phyloP scores from a whole-genome alignment of 2,113 vertebrate genomes.

The Columba livia region DNA sequence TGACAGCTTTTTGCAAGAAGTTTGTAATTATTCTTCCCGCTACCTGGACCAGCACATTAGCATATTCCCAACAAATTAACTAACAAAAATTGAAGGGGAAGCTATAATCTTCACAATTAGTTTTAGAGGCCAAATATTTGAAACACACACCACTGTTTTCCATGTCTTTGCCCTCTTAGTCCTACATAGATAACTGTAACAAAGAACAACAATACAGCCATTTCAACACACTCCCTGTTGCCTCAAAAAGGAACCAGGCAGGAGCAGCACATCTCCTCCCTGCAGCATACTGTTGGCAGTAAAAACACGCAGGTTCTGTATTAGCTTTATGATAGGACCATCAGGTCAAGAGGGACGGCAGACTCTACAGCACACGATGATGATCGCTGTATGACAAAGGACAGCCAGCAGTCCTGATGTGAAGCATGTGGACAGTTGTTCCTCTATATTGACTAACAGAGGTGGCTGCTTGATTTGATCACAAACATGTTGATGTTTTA shows the following conservation, averaged over 20 bases:
- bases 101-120: not conserved
- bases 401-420: not conserved
- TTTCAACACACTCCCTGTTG: not conserved
- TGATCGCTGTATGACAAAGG: not conserved
- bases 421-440: not conserved
- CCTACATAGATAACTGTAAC: not conserved
- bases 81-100: not conserved
- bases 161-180: not conserved
- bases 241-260: not conserved
- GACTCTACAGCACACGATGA: not conserved
- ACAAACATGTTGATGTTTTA: not conserved
- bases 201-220: not conserved
- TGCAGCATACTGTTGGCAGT: not conserved
- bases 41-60: not conserved
- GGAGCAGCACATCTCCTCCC: not conserved
- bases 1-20: not conserved
- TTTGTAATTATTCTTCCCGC: not conserved
- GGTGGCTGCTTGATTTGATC: not conserved
- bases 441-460: not conserved
- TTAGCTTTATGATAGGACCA: not conserved
- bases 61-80: not conserved
- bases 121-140: not conserved
- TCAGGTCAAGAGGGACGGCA: not conserved
- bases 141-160: not conserved
- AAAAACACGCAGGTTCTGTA: not conserved